Percentiles rank a stretch among this genome's conserved stretches.
These are phyloP conservation scores for Limnephilus marmoratus DNA, from an alignment of 2,888 invertebrate genomes.

Conservation along the genomic window DNA sequence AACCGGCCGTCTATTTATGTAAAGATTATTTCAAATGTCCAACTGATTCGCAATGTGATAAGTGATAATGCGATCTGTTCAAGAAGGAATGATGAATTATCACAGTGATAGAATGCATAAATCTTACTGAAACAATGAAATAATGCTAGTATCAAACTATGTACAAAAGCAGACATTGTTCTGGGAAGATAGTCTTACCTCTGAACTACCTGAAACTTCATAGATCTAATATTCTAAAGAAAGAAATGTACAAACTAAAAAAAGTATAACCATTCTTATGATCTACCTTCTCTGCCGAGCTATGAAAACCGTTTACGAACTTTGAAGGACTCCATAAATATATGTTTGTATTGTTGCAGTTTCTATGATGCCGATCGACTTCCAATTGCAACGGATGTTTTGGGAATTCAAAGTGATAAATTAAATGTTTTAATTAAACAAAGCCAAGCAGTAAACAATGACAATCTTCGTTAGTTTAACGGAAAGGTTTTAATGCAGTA, in stretches of 20 bases:
- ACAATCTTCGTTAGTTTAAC: neutral
- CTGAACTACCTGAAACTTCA: neutral
- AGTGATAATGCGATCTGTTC: neutral
- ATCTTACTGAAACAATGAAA: neutral
- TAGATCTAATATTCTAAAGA: neutral
- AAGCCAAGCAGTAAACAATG: neutral
- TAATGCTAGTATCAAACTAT: neutral
- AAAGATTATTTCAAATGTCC: neutral
- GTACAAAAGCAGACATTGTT: neutral
- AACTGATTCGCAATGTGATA: neutral
- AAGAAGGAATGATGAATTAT: neutral
- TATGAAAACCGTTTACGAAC: neutral
- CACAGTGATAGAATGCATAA: neutral
- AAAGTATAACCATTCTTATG: neutral
- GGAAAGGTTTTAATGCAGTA: neutral
- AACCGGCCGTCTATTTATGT: neutral
- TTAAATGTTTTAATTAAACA: neutral
- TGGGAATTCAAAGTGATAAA: neutral
- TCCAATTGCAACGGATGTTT: neutral
- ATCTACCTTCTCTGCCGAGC: neutral
- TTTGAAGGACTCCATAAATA: neutral
- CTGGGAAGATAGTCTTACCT: neutral
- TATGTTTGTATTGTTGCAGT: neutral
- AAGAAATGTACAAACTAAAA: neutral
- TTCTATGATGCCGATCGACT: neutral